Base-by-base conservation (phyloP, 2,888 invertebrate species). In the Synanthedon formicaeformis region DNA sequence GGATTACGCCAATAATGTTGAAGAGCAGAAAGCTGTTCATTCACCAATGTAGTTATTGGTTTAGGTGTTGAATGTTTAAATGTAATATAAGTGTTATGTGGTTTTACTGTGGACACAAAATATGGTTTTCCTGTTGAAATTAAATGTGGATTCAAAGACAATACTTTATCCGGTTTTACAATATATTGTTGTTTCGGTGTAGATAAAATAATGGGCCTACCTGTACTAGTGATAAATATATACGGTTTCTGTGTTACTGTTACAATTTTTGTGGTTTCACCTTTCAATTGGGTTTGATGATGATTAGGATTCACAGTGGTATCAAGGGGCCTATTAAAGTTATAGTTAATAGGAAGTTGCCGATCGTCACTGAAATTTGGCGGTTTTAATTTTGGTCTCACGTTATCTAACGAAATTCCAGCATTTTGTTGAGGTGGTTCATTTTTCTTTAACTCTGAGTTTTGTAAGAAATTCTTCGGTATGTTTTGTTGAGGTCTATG, bases 301-400 rank as follows among this genome's bases (percentile, higher is more conserved):
- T 59, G 56, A 54, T 63, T 68, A 40, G 61, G 63, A 50, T 60
- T 65, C 41, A 61, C 62, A 12, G 60, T 67, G 48, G 60, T 68
- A 52, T 64, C 68, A 51, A 67, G 62, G 23, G 75, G 72, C 52
- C 66, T 71, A 52, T 64, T 76, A 60, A 87, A 87, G 62, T 73
- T 86, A 57, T 81, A 80, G 52, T 64, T 82, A 48, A 86, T 69
- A n/a, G 87, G 84, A 57, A 86, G 63, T 57, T 81, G 78, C 40
- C 84, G 76, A 54, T 87, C 85, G 55, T 87, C 87, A 53, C 81
- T 79, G 56, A 86, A 87, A 61, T 87, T 85, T 50, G 87, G 86
- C 23, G 83, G 83, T 54, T 78, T 78, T 2, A 85, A 59, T 56
- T 78, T 85, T 40, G 80, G 78, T 57, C 67, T 68, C 13, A 72